phyloP scores from a whole-genome alignment of 1,140 invertebrate species.

The Chrysopa pallens region DNA sequence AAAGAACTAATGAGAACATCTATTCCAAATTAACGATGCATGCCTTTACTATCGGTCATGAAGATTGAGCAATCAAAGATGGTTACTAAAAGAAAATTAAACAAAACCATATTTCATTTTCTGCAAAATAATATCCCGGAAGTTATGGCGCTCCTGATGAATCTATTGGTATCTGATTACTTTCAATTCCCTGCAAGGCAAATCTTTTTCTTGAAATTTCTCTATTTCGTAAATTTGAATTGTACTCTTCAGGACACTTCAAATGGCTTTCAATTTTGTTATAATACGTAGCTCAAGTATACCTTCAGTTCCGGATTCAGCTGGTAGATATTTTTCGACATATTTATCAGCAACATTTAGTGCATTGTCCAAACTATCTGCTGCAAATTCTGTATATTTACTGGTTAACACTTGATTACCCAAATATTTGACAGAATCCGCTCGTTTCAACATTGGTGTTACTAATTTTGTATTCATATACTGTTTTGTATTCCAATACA shows the following conservation, averaged over 20 bases:
- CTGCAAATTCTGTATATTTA: conserved; percentile 46
- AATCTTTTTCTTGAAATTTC: conserved; percentile 1
- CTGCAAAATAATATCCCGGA: no score
- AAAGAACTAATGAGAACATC: no score
- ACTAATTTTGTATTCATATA: conserved; percentile 47
- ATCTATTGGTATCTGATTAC: no score
- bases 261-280: neutral
- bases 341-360: conserved; percentile 58
- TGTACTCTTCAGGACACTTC: neutral
- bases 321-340: conserved; percentile 59
- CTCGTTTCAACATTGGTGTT: conserved; percentile 45
- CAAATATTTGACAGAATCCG: conserved; percentile 58
- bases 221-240: neutral
- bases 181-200: no score
- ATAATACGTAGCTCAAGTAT: neutral
- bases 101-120: no score
- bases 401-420: conserved; percentile 41
- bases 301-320: conserved; percentile 21
- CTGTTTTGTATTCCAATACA: conserved; percentile 56
- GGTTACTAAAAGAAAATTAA: no score
- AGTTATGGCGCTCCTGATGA: no score
- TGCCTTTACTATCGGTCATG: no score
- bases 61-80: no score
- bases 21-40: no score
- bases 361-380: conserved; percentile 46